Base-by-base conservation (phyloP, 1,140 invertebrate genomes). In the Lerema accius region DNA sequence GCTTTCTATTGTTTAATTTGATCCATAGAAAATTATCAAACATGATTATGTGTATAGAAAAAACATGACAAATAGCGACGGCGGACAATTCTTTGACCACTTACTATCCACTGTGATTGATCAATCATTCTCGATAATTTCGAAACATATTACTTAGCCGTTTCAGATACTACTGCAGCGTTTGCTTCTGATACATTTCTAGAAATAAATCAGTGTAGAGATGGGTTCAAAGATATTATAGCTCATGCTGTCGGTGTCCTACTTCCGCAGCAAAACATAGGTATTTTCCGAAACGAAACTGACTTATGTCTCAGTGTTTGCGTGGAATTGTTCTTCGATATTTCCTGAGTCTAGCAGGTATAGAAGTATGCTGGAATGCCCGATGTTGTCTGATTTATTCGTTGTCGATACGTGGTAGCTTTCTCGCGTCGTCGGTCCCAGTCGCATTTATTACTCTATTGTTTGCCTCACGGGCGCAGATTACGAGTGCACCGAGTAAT, bases 381-480 rank as follows among this genome's bases (percentile, higher is more conserved):
- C 60, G 68, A 72, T 69, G 74, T 80, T 71, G 73, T 73, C 63
- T 84, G 79, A 86, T 86, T 89, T 89, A 89, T 89, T 66, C 71
- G 69, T 80, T 82, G 73, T 76, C 79, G 85, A 88, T 85, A 86
- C 60, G 55, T 82, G 76, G 81, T 79, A 76, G 78, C 84, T 86
- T 85, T 84, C 80, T 73, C 80, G 69, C 74, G 64, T 69, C 71
- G 65, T 73, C 69, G 71, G 63, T 39, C 76, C 65, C 69, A 78
- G 70, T 82, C 63, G 69, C 77, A 68, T 76, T 89, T 89, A 89
- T 82, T 78, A 75, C 86, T 84, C 82, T 82, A 89, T 89, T 89
- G 86, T 89, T 86, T 71, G 73, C 67, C 74, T 71, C 63, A 67
- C 46, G 61, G 66, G 69, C 66, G 69, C 63, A 79, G 72, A 79